Conservation (phyloP, 2,797 vertebrate genomes). For the Hyperoplus immaculatus region DNA sequence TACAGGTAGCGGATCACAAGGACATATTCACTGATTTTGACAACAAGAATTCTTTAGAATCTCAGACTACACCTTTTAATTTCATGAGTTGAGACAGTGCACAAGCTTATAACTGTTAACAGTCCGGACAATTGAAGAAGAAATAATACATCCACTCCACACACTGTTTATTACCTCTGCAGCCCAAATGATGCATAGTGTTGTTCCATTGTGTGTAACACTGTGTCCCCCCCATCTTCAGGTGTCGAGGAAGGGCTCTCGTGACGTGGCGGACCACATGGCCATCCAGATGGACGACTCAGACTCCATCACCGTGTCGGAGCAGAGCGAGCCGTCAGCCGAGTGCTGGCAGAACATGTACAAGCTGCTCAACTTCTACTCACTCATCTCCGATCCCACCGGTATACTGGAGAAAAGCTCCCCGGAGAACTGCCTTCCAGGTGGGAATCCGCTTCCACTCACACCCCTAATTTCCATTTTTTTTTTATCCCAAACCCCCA, state of each 20-base stretch:
- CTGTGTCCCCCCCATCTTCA: conserved; percentile 31
- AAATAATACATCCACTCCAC: neutral
- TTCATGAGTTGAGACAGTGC: neutral
- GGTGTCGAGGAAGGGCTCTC: conserved; percentile 96
- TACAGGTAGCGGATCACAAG: too few species aligned
- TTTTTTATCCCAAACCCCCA: neutral
- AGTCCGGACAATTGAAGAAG: neutral
- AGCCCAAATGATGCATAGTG: neutral
- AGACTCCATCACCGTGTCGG: conserved; percentile 97
- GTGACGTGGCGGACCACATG: conserved; percentile 96
- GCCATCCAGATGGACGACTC: conserved; percentile 98
- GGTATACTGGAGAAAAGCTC: conserved; percentile 97
- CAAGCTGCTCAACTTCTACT: conserved; percentile 98
- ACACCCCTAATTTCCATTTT: conserved; percentile 2
- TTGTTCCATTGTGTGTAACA: conserved; percentile 7
- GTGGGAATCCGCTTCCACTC: conserved; percentile 58
- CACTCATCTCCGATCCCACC: conserved; percentile 97
- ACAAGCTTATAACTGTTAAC: conserved; percentile 6
- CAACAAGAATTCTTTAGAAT: too few species aligned
- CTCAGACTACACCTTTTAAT: neutral
- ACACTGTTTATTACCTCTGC: conserved; percentile 10
- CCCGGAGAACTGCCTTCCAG: conserved; percentile 86
- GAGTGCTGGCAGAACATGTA: conserved; percentile 99
- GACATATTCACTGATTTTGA: too few species aligned
- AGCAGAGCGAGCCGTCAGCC: conserved; percentile 97